Percentiles rank a stretch among this genome's conserved stretches.
These are phyloP conservation scores for Leptinotarsa lineolata DNA, from an alignment of 1,140 invertebrate genomes.

Conservation along the genomic window DNA sequence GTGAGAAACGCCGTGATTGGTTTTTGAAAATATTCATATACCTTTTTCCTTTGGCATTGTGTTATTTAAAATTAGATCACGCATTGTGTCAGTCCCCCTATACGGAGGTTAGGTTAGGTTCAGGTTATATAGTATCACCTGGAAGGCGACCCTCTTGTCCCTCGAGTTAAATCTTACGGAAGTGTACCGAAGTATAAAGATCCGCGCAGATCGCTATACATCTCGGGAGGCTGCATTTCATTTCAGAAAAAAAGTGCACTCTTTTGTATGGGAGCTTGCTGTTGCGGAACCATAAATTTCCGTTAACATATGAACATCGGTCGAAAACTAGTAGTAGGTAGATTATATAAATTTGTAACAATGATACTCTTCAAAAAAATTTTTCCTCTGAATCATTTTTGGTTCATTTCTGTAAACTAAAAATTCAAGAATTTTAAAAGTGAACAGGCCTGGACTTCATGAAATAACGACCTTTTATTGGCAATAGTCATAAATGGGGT, in stretches of 20 bases:
- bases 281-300: slow-evolving; percentile 14
- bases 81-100: slow-evolving; percentile 17
- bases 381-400: too few relatives aligned
- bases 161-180: slow-evolving; percentile 9
- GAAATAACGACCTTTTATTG: too few relatives aligned
- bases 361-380: too few relatives aligned
- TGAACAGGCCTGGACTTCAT: too few relatives aligned
- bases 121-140: slow-evolving; percentile 21
- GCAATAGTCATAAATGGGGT: too few relatives aligned
- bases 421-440: too few relatives aligned
- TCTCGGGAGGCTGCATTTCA: slow-evolving; percentile 20
- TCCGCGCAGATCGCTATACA: slow-evolving; percentile 16
- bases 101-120: slow-evolving; percentile 18
- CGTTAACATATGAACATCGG: slow-evolving; percentile 12
- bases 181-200: slow-evolving; percentile 12
- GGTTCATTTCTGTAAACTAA: too few relatives aligned
- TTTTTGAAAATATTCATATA: slow-evolving; percentile 38
- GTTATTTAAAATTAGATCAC: slow-evolving; percentile 43
- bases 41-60: slow-evolving; percentile 36
- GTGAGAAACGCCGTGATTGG: slow-evolving; percentile 39
- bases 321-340: too few relatives aligned
- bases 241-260: slow-evolving; percentile 14
- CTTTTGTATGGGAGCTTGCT: slow-evolving; percentile 16
- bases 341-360: too few relatives aligned
- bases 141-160: slow-evolving; percentile 8